Percentiles rank a stretch among this genome's conserved stretches.
phyloP scores from a whole-genome alignment of 2,797 vertebrate species.

The Sitta carolinensis region DNA sequence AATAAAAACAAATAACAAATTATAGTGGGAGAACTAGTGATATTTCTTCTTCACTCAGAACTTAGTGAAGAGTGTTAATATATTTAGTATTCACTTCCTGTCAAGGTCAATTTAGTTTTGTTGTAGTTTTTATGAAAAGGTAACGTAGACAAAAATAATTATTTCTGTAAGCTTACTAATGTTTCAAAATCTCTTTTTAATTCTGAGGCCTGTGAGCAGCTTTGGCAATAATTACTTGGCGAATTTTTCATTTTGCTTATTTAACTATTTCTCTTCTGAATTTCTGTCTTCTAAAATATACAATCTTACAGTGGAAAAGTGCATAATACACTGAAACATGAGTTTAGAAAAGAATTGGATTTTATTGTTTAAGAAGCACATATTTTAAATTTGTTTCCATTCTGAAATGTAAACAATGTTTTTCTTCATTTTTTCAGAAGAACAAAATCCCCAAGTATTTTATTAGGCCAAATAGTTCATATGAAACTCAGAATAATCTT shows the following conservation, averaged over 20 bases:
- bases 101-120: constrained; percentile 45
- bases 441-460: background rate
- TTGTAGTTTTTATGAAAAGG: background rate
- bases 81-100: background rate
- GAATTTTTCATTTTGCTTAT: background rate
- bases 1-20: constrained; percentile 59
- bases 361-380: background rate
- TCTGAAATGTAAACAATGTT: background rate
- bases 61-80: background rate
- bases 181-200: background rate
- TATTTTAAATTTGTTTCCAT: background rate
- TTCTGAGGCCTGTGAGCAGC: background rate
- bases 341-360: background rate
- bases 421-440: background rate
- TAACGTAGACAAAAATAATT: background rate
- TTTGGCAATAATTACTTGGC: background rate
- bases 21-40: background rate
- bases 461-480: background rate
- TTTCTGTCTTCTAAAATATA: background rate
- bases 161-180: background rate
- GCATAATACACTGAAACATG: background rate
- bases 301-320: background rate
- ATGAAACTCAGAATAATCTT: background rate
- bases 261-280: background rate
- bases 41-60: constrained; percentile 1